Percentiles rank a stretch among this genome's conserved stretches.
phyloP scores from a whole-genome alignment of 2,113 vertebrate species.

The Nansenia antarctica region DNA sequence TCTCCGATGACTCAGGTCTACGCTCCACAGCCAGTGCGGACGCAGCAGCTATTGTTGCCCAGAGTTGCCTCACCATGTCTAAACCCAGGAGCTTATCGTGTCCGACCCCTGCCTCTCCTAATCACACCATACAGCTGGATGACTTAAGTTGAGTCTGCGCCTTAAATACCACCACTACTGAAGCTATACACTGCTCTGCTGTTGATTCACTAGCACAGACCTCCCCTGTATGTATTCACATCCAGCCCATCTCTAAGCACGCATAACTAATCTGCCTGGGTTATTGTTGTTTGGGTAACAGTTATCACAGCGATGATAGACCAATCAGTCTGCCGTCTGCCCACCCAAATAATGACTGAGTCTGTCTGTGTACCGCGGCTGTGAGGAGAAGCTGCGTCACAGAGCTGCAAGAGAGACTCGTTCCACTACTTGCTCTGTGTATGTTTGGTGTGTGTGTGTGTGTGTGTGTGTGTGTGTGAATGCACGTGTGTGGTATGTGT shows the following conservation, averaged over 20 bases:
- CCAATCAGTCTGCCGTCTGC: too few relatives aligned
- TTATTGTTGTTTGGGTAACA: background rate
- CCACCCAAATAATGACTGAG: too few relatives aligned
- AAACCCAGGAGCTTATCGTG: background rate
- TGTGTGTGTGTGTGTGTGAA: constrained; percentile 14
- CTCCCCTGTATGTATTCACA: background rate
- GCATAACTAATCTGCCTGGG: background rate
- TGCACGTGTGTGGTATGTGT: too few relatives aligned
- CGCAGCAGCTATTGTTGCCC: too few relatives aligned
- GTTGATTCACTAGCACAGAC: background rate
- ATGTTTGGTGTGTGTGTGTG: constrained; percentile 15
- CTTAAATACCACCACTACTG: background rate
- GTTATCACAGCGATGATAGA: background rate
- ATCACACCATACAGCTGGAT: background rate
- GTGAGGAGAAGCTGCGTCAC: too few relatives aligned
- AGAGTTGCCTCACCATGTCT: background rate
- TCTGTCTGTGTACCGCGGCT: too few relatives aligned
- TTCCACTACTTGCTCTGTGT: background rate
- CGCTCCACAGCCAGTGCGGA: too few relatives aligned
- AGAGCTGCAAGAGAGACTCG: background rate
- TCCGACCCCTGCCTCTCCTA: background rate
- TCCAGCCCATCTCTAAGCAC: background rate
- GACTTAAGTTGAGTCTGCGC: too few relatives aligned
- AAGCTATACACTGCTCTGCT: background rate
- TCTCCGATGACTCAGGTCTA: too few relatives aligned